Conservation (phyloP, 1,140 invertebrate species). For the Scaptodrosophila lebanonensis region DNA sequence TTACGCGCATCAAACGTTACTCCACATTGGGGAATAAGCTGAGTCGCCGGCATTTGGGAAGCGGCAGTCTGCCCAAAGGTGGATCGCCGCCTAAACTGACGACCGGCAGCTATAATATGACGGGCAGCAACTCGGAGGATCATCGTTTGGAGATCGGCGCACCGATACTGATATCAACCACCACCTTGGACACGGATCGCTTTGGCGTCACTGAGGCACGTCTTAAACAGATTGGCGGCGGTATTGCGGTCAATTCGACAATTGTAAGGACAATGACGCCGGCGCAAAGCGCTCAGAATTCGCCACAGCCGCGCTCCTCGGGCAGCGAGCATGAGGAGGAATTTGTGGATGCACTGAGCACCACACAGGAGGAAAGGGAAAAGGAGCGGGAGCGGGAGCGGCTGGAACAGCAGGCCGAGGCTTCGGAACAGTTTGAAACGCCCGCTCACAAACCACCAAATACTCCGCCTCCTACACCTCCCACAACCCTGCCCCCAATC, state of each 20-base stretch:
- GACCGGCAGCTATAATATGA: constrained; percentile 75
- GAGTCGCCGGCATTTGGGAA: constrained; percentile 52
- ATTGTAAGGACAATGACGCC: constrained; percentile 52
- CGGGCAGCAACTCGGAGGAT: constrained; percentile 67
- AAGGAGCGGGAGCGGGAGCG: not conserved
- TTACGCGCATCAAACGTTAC: constrained; percentile 71
- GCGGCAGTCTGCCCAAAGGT: constrained; percentile 29
- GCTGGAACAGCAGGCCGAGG: constrained; percentile 7
- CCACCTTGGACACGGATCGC: constrained; percentile 67
- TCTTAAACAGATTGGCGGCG: constrained; percentile 63
- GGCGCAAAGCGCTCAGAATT: not conserved
- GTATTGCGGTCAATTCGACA: constrained; percentile 56
- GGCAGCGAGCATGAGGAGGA: constrained; percentile 69
- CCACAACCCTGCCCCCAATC: not conserved
- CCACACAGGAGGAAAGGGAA: constrained; percentile 35
- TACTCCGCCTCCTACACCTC: not conserved
- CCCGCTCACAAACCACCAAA: not conserved
- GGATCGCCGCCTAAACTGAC: constrained; percentile 48
- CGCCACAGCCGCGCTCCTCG: constrained; percentile 21
- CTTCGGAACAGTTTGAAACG: constrained; percentile 12
- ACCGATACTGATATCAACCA: constrained; percentile 73
- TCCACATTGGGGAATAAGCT: constrained; percentile 65
- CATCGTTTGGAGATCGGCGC: constrained; percentile 73
- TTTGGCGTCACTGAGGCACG: constrained; percentile 67
- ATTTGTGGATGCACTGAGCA: constrained; percentile 56